Conservation (phyloP, 2,113 vertebrate genomes). For the Rostratula benghalensis region DNA sequence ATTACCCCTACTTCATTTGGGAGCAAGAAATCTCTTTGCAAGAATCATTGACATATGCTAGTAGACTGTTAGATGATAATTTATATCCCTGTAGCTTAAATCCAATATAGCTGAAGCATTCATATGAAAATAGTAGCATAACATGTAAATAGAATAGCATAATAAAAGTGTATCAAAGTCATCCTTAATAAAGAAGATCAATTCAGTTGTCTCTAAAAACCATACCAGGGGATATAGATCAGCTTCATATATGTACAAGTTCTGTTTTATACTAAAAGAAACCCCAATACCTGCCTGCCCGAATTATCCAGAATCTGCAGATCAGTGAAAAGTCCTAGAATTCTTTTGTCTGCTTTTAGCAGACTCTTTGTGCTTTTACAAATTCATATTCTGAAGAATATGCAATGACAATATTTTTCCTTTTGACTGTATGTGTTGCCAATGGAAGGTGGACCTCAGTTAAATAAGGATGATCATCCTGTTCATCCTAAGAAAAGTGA, state of each 20-base stretch:
- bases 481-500: background rate
- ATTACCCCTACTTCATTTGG: background rate
- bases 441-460: background rate
- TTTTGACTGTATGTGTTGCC: background rate
- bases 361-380: background rate
- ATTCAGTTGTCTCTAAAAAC: background rate
- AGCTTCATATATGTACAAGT: background rate
- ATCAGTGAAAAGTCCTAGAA: background rate
- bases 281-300: rapidly evolving
- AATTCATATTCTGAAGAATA: background rate
- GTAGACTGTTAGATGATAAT: background rate
- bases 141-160: background rate
- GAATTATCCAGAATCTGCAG: background rate
- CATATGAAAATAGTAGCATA: background rate
- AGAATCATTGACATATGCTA: background rate
- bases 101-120: background rate
- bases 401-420: background rate
- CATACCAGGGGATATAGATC: background rate
- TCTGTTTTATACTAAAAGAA: background rate
- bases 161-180: background rate
- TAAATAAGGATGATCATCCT: background rate
- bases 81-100: background rate
- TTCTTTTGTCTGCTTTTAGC: background rate
- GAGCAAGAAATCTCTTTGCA: background rate
- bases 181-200: background rate